phyloP scores from a whole-genome alignment of 2,888 invertebrate species.

The Keiferia lycopersicella region DNA sequence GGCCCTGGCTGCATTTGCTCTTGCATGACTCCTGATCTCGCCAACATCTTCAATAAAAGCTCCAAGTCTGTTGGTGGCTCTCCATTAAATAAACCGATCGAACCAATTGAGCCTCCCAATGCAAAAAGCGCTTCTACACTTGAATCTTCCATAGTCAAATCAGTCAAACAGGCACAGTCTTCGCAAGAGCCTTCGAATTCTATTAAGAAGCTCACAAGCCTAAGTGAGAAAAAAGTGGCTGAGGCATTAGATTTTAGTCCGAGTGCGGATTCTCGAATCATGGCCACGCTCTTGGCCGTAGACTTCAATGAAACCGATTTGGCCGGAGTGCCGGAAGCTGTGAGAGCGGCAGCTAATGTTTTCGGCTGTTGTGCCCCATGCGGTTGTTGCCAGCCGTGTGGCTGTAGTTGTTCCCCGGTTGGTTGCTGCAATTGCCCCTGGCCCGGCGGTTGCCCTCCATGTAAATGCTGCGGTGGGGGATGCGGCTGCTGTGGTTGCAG shows the following conservation, averaged over 20 bases:
- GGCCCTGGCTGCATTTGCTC: constrained; percentile 2
- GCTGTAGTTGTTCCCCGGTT: constrained; percentile 28
- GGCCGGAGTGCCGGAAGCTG: constrained; percentile 14
- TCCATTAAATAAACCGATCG: background rate
- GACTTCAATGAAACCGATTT: no score
- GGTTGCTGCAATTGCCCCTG: constrained; percentile 29
- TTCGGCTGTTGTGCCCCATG: constrained; percentile 27
- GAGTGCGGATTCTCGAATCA: constrained; percentile 1
- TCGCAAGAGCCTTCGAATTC: background rate
- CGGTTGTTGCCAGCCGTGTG: constrained; percentile 19
- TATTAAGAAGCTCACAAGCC: background rate
- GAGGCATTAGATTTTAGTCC: background rate
- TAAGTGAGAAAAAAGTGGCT: background rate
- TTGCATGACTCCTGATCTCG: constrained; percentile 3
- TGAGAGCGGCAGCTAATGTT: constrained; percentile 10
- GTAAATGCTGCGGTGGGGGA: constrained; percentile 17
- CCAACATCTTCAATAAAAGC: background rate
- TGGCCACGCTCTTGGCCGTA: background rate
- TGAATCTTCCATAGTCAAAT: background rate
- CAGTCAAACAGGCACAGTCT: background rate
- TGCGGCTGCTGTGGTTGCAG: background rate
- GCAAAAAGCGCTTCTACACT: background rate
- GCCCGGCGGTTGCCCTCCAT: constrained; percentile 21
- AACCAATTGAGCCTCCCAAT: background rate
- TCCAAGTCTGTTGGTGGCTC: background rate